Base-by-base conservation (phyloP, 2,888 invertebrate species). In the Lasius platythorax region DNA sequence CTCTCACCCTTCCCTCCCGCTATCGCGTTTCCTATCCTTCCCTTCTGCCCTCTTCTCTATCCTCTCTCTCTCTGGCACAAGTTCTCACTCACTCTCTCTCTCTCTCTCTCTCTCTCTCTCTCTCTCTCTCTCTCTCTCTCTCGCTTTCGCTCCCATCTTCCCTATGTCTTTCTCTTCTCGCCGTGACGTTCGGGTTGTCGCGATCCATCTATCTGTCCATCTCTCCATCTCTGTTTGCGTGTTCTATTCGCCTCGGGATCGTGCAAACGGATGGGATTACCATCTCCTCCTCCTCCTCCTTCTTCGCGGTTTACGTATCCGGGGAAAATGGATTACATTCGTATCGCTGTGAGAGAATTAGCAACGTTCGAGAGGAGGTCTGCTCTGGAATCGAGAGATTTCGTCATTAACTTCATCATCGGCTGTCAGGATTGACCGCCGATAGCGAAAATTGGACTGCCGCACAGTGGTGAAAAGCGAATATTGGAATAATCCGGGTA, bases 181-280 rank as follows among this genome's bases (percentile, higher is more conserved):
- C 76, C 66, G 56, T 73, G 79, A 81, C 79, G 58, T 61, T 73
- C 76, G 76, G 53, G 53, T 76, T 82, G 82, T 82, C 82, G 75
- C 76, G 76, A 74, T 82, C 76, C 76, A 82, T 68, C 83, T 75
- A 74, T 83, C 84, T 75, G 46, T 75, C 74, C 66, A 50, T 67
- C 53, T 70, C 84, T 50, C 82, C n/a, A n/a, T 84, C 82, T 82
- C 83, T 72, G 37, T 79, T 78, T 50, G 43, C 79, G 64, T 75
- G 79, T 83, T 85, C 67, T 75, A 61, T 86, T 82, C 84, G 76
- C 83, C 83, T 91, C 88, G 88, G 87, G 86, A 91, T 92, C 90
- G 89, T 85, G 90, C 91, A 92, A 93, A 93, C 88, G 88, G 89
- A 91, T 90, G 88, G 89, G 90, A 92, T 92, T 92, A 90, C 90